Base-by-base conservation (phyloP, 2,797 vertebrate species). In the Onychomys leucogaster region DNA sequence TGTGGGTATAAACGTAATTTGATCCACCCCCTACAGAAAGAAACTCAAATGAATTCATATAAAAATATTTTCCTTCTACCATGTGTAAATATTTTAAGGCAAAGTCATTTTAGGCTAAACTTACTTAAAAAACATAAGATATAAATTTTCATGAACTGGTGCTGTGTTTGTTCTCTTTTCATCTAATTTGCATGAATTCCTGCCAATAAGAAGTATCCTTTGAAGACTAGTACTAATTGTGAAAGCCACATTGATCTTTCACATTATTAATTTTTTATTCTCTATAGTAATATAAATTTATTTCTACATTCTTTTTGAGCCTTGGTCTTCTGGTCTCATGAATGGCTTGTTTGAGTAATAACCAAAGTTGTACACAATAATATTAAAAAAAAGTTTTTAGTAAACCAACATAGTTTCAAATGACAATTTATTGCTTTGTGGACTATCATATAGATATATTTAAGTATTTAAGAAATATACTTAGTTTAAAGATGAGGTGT, bases 131-230 rank as follows among this genome's bases (percentile, higher is more conserved):
- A 85, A 71, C 41, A 29, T 61, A 49, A 75, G 57, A 83, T 10
- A 69, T n/a, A 85, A 69, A 91, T 95, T 93, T 95, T 85, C n/a
- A 85, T 55, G n/a, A 80, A 55, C n/a, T 52, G 7, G 14, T 63
- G 49, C 4, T 52, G 25, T 21, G 37, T 52, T 89, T 84, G 4
- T 27, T 93, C 17, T 63, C 49, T 29, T 93, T 85, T 90, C 61
- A 63, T 90, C 6, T 61, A 71, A 69, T 85, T 85, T 77, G 6
- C 41, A 71, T 61, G 41, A 69, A 84, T 55, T 41, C 12, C 6
- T 84, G 37, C 25, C 59, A 67, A 46, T 46, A 12, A 34, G 4
- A 29, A 63, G 6, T 27, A 27, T 12, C 8, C 63, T 91, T 78
- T 94, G 89, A 91, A 91, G 52, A 59, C 19, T 25, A 27, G 19